Conservation (phyloP, 2,797 vertebrate genomes). For the Buphagus erythrorhynchus region DNA sequence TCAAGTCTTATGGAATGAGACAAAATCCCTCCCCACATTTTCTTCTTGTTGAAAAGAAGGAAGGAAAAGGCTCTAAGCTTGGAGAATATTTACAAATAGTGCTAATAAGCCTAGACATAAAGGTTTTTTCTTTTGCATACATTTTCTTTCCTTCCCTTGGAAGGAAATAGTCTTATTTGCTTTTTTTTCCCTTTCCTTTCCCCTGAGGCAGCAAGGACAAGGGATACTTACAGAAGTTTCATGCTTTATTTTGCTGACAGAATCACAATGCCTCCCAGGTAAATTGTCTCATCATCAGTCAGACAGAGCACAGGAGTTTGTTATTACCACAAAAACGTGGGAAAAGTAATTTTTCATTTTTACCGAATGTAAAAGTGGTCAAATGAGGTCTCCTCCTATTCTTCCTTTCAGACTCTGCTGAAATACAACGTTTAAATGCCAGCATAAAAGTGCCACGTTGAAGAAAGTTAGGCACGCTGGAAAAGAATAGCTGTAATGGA, state of each 20-base stretch:
- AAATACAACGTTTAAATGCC: neutral
- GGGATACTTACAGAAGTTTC: neutral
- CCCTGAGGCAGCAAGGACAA: neutral
- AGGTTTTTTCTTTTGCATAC: neutral
- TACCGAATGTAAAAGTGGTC: neutral
- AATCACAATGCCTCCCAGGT: conserved; percentile 4
- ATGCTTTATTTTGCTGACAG: conserved; percentile 19
- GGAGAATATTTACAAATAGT: neutral
- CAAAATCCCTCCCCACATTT: neutral
- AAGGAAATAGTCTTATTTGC: neutral
- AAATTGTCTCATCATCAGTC: conserved; percentile 26
- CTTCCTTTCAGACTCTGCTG: neutral
- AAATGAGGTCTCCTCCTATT: neutral
- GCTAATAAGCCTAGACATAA: neutral
- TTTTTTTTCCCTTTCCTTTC: neutral
- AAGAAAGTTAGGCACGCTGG: neutral
- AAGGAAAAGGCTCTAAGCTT: neutral
- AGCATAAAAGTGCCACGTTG: neutral
- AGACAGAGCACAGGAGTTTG: neutral
- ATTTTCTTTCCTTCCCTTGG: neutral
- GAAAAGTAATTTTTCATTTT: conserved; percentile 36
- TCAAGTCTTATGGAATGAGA: neutral
- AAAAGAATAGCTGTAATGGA: neutral
- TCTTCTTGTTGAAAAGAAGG: neutral
- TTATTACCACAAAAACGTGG: neutral